Conservation (phyloP, 2,113 vertebrate species). For the Eurystomus gularis region DNA sequence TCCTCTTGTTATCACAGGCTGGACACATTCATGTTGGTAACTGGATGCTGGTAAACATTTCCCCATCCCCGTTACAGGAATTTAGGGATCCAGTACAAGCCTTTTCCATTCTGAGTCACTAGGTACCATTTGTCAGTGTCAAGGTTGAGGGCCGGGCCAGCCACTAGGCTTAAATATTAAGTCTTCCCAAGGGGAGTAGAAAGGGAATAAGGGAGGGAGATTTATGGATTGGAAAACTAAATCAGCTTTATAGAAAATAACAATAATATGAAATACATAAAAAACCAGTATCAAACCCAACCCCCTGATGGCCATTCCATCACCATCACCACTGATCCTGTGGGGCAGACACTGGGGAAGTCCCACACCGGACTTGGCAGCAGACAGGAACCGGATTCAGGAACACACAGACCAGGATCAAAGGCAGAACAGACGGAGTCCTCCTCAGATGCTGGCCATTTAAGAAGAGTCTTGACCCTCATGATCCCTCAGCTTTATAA, state of each 20-base stretch:
- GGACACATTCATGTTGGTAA: not conserved
- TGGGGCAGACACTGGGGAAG: not conserved
- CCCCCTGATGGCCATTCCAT: not conserved
- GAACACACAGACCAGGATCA: not conserved
- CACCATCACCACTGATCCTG: not conserved
- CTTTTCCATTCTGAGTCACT: not conserved
- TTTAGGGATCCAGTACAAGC: not conserved
- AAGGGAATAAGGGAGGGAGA: not conserved
- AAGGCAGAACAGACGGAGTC: not conserved
- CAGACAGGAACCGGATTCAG: not conserved
- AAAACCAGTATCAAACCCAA: not conserved
- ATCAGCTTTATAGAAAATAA: not conserved
- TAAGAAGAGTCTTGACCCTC: not conserved
- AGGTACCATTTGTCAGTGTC: not conserved
- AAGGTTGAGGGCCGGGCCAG: too few species aligned
- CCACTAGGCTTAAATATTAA: not conserved
- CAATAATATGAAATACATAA: not conserved
- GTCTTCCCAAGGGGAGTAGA: not conserved
- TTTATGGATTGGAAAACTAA: not conserved
- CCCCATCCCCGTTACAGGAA: not conserved
- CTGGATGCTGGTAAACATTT: not conserved
- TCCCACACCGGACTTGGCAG: not conserved
- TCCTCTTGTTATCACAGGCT: not conserved
- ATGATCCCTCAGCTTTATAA: not conserved
- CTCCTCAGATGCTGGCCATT: not conserved